phyloP scores from a whole-genome alignment of 2,797 vertebrate genomes.

The Bryconaethiops microstoma region DNA sequence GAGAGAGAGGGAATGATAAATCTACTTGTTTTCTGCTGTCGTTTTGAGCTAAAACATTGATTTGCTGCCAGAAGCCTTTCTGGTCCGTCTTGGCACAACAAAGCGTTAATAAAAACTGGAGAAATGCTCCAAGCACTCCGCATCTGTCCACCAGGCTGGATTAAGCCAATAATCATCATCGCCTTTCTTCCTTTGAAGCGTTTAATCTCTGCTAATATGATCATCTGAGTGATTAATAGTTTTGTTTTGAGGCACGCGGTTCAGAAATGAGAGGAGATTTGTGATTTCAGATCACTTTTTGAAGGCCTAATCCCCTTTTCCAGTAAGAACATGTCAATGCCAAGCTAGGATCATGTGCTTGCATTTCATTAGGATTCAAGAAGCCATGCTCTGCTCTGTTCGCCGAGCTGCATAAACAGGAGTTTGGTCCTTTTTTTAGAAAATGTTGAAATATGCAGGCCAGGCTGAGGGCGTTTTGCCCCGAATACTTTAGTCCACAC shows the following conservation, averaged over 20 bases:
- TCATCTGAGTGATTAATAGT: conserved; percentile 15
- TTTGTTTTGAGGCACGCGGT: background rate
- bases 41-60: too few species aligned
- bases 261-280: conserved; percentile 4
- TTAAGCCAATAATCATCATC: background rate
- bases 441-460: background rate
- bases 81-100: background rate
- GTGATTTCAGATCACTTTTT: background rate
- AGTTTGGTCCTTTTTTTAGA: background rate
- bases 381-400: background rate
- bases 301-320: background rate
- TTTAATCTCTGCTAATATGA: conserved; percentile 8
- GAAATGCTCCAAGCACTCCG: conserved; percentile 2
- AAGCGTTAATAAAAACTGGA: conserved; percentile 13
- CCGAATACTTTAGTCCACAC: background rate
- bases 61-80: too few species aligned
- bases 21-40: too few species aligned
- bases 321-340: background rate
- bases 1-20: too few species aligned
- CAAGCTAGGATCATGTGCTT: background rate
- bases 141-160: background rate
- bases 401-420: background rate
- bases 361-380: background rate
- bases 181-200: background rate
- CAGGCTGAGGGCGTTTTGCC: background rate